These are phyloP conservation scores for Heliconius himera DNA, from an alignment of 1,140 invertebrate genomes.

Conservation along the genomic window DNA sequence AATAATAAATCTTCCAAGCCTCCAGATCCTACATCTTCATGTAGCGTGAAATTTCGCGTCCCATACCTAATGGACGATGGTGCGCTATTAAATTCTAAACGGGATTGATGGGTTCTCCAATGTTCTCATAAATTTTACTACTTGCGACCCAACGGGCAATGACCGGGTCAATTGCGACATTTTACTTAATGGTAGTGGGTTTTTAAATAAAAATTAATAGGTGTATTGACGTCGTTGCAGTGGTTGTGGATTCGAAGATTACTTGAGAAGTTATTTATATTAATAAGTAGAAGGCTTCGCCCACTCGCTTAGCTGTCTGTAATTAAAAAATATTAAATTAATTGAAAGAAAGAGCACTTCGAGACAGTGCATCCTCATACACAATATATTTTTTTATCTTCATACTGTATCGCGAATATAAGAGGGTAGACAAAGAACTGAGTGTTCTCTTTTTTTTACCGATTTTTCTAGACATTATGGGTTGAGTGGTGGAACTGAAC, in stretches of 20 bases:
- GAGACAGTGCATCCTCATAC: no score
- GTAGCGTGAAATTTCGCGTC: slow-evolving; percentile 43
- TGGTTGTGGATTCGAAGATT: not conserved
- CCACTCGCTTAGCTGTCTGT: no score
- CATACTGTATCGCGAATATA: no score
- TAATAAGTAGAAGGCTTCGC: no score
- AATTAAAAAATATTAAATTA: no score
- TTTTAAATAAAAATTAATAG: slow-evolving; percentile 17
- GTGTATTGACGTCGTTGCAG: not conserved
- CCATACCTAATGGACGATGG: slow-evolving; percentile 56
- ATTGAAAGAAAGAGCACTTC: no score
- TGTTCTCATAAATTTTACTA: slow-evolving; percentile 64
- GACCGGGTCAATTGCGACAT: slow-evolving; percentile 22
- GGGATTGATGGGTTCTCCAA: slow-evolving; percentile 56
- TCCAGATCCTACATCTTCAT: slow-evolving; percentile 28
- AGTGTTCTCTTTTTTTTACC: no score
- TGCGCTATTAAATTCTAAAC: slow-evolving; percentile 58
- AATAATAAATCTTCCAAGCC: not conserved
- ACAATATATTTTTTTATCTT: no score
- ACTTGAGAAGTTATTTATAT: not conserved
- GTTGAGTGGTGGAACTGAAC: no score
- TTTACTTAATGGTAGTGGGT: not conserved
- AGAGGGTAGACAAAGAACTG: no score
- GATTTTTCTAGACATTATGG: no score
- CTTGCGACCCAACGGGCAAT: slow-evolving; percentile 36